Conservation (phyloP, 1,140 invertebrate genomes). For the Drosophila tsacasi region DNA sequence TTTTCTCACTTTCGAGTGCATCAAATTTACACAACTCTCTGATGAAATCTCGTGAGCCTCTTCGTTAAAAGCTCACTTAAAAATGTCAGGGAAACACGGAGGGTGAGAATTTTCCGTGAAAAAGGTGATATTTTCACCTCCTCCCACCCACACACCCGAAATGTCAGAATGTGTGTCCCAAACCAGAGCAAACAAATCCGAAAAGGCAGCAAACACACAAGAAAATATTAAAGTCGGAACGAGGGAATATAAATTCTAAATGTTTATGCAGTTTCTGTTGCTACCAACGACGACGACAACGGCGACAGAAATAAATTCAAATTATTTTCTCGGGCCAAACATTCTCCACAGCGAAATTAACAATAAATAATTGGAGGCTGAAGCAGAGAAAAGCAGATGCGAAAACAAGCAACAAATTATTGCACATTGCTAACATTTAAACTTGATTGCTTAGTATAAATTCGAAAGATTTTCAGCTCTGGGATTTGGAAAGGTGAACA, state of each 20-base stretch:
- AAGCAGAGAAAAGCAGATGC: slow-evolving; percentile 12
- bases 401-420: slow-evolving; percentile 28
- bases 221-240: slow-evolving; percentile 38
- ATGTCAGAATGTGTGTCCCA: slow-evolving; percentile 31
- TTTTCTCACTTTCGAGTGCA: slow-evolving; percentile 60
- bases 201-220: slow-evolving; percentile 14
- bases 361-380: slow-evolving; percentile 33
- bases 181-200: slow-evolving; percentile 40
- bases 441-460: slow-evolving; percentile 18
- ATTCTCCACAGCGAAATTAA: slow-evolving; percentile 16
- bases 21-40: slow-evolving; percentile 73
- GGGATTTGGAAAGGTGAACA: background rate
- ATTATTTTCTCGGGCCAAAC: slow-evolving; percentile 46
- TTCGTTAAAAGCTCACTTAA: slow-evolving; percentile 48
- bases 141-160: slow-evolving; percentile 10
- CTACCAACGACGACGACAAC: slow-evolving; percentile 3
- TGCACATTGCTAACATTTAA: slow-evolving; percentile 15
- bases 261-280: slow-evolving; percentile 60
- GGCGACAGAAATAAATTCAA: slow-evolving; percentile 66
- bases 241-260: slow-evolving; percentile 64
- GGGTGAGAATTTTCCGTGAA: slow-evolving; percentile 5
- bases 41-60: slow-evolving; percentile 73
- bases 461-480: slow-evolving; percentile 1
- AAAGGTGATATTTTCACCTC: slow-evolving; percentile 17
- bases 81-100: background rate